Conservation (phyloP, 64 coral and sea anemone species). For the Porites lutea region DNA sequence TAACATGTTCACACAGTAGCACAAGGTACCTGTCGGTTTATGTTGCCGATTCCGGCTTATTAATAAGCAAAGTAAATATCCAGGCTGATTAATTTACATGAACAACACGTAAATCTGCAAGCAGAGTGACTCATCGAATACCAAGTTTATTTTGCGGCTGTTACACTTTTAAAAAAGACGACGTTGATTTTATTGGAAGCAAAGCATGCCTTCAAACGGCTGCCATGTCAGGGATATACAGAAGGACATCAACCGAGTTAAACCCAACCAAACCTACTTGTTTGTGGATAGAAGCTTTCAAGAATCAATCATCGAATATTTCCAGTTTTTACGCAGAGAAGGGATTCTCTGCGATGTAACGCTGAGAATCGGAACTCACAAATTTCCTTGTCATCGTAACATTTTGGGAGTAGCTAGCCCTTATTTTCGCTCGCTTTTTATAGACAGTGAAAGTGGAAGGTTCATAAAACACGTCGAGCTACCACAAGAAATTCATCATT, state of each 20-base stretch:
- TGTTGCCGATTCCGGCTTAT: background rate
- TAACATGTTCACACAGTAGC: background rate
- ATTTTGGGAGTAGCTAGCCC: constrained; percentile 73
- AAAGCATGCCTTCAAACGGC: background rate
- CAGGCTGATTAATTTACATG: background rate
- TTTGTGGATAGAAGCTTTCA: constrained; percentile 63
- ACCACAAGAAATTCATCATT: constrained; percentile 30
- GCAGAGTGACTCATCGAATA: background rate
- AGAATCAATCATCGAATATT: constrained; percentile 64
- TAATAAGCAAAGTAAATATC: constrained; percentile 3
- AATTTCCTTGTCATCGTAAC: constrained; percentile 69
- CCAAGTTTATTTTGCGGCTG: background rate
- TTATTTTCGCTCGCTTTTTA: constrained; percentile 80
- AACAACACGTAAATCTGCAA: background rate
- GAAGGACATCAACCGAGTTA: constrained; percentile 74
- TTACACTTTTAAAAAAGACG: background rate
- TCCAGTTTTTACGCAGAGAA: constrained; percentile 66
- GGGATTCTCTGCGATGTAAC: constrained; percentile 74
- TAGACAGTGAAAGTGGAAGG: constrained; percentile 78
- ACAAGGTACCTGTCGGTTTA: constrained; percentile 17
- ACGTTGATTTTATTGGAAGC: background rate
- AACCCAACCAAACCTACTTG: constrained; percentile 54
- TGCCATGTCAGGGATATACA: background rate
- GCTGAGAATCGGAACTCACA: constrained; percentile 49
- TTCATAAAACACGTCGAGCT: constrained; percentile 85